These are phyloP conservation scores for Formica exsecta DNA, from an alignment of 1,140 invertebrate genomes.

Conservation along the genomic window DNA sequence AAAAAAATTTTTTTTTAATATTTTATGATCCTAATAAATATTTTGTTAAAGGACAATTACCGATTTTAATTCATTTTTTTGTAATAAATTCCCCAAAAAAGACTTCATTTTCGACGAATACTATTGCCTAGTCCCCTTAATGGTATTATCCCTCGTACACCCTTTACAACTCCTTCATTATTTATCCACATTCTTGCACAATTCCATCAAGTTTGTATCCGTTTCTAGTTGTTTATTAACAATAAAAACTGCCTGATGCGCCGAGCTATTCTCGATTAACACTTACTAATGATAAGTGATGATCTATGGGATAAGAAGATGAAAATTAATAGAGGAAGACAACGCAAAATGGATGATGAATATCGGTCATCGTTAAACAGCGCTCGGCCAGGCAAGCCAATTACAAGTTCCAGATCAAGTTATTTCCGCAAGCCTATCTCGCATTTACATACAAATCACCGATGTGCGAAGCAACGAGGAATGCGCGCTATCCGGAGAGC, in stretches of 20 bases:
- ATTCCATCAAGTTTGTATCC: not conserved
- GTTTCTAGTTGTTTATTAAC: not conserved
- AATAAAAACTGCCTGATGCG: not conserved
- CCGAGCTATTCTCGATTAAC: not conserved
- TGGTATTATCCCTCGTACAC: too few species aligned
- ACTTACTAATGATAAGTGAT: not conserved
- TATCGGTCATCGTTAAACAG: constrained; percentile 20
- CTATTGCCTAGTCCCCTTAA: too few species aligned
- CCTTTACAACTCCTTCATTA: too few species aligned
- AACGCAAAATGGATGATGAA: constrained; percentile 16
- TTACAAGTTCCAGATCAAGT: constrained; percentile 66
- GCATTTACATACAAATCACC: constrained; percentile 75
- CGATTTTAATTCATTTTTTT: too few species aligned
- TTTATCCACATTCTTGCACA: too few species aligned
- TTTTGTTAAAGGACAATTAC: too few species aligned
- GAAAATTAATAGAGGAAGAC: constrained; percentile 50
- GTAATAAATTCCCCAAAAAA: too few species aligned
- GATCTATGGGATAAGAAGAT: not conserved
- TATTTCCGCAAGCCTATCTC: constrained; percentile 70
- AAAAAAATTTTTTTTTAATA: too few species aligned
- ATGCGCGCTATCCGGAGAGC: constrained; percentile 36
- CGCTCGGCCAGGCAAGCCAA: constrained; percentile 30
- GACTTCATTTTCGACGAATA: too few species aligned
- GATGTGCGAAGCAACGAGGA: constrained; percentile 57
- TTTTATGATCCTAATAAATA: too few species aligned